Conservation (phyloP, 92 coral and sea anemone species). For the Bergia sp. region DNA sequence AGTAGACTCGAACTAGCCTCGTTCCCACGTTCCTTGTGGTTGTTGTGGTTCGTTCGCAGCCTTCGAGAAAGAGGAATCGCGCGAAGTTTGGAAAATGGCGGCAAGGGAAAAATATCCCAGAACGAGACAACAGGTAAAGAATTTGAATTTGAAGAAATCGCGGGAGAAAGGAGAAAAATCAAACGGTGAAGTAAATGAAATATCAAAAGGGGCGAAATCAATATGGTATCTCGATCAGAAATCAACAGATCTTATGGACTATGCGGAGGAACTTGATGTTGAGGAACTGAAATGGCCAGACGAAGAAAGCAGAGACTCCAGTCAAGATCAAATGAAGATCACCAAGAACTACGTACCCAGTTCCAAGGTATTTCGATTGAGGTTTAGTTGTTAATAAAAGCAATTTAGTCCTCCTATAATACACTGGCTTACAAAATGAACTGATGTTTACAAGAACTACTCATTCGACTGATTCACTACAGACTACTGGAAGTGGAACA, state of each 20-base stretch:
- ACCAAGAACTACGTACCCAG: conserved; percentile 36
- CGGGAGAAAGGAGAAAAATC: conserved; percentile 25
- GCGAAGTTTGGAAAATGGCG: conserved; percentile 49
- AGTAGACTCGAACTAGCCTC: conserved; percentile 11
- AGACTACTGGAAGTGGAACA: no score
- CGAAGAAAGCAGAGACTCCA: conserved; percentile 75
- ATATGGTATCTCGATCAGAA: conserved; percentile 52
- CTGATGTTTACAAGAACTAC: no score
- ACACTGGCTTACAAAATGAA: not conserved
- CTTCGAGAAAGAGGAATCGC: conserved; percentile 28
- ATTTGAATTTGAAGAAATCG: conserved; percentile 29
- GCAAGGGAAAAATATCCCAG: not conserved
- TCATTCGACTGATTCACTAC: no score
- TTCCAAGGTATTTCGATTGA: conserved; percentile 55
- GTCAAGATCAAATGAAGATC: conserved; percentile 66
- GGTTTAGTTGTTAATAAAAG: not conserved
- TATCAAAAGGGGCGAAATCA: conserved; percentile 31
- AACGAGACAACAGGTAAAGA: conserved; percentile 30
- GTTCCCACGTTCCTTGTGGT: conserved; percentile 8
- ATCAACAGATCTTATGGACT: conserved; percentile 50
- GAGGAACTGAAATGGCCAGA: conserved; percentile 89
- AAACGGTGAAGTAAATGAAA: conserved; percentile 21
- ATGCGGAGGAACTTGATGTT: conserved; percentile 66
- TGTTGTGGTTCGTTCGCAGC: conserved; percentile 28
- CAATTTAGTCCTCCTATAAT: not conserved